Percentiles rank a stretch among this genome's conserved stretches.
Evolutionary conservation across 2,797 vertebrate genomes (phyloP).

Genomic region (Lepilemur septentrionalis): DNA sequence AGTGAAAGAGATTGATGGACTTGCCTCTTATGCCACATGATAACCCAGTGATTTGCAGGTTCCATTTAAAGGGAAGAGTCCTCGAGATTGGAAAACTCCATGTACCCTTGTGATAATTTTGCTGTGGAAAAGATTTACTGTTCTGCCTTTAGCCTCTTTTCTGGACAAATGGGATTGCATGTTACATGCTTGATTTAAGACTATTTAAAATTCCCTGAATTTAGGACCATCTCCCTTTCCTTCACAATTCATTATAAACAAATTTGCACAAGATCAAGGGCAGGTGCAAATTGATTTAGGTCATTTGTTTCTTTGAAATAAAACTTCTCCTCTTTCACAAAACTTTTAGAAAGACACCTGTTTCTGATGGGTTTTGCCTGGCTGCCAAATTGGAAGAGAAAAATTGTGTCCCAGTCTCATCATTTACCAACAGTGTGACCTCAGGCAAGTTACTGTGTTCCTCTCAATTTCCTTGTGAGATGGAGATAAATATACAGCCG

Average conservation of each 20-base stretch:
- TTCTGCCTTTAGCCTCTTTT: slow-evolving; percentile 40
- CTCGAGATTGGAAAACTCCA: not conserved
- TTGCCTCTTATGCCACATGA: slow-evolving; percentile 7
- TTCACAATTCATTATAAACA: slow-evolving; percentile 59
- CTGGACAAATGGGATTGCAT: slow-evolving; percentile 53
- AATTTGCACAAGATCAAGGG: slow-evolving; percentile 67
- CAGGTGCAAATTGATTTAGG: slow-evolving; percentile 49
- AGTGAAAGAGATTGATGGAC: slow-evolving; percentile 64
- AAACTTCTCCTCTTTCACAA: slow-evolving; percentile 11
- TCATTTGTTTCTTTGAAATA: slow-evolving; percentile 62
- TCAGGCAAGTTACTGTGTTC: not conserved
- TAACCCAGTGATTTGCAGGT: slow-evolving; percentile 61
- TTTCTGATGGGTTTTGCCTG: slow-evolving; percentile 24
- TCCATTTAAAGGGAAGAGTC: slow-evolving; percentile 38
- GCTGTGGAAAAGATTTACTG: slow-evolving; percentile 67
- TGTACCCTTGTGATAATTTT: slow-evolving; percentile 63
- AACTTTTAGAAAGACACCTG: slow-evolving; percentile 44
- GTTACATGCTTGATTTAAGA: slow-evolving; percentile 68
- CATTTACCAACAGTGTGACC: not conserved
- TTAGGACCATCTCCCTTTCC: slow-evolving; percentile 25
- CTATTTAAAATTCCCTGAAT: slow-evolving; percentile 64
- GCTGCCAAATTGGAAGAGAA: slow-evolving; percentile 36
- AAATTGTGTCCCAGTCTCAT: not conserved
- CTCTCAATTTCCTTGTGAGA: not conserved
- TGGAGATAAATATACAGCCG: not conserved